Conservation (phyloP, 1,140 invertebrate genomes). For the Zaprionus taronus region DNA sequence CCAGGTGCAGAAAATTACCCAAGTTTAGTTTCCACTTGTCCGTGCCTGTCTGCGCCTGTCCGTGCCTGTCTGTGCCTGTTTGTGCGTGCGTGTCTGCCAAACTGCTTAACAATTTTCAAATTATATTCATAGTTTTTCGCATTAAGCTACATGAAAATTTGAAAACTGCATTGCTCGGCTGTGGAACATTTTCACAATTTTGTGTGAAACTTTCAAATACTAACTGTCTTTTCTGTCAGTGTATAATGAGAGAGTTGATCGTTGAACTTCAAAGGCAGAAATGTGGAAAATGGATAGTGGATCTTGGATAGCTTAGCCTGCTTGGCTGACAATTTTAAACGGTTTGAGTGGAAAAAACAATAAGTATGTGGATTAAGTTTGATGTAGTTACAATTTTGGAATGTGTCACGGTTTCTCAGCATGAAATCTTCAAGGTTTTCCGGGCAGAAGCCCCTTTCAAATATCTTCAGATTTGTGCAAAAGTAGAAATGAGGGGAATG, state of each 20-base stretch:
- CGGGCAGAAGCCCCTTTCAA: no score
- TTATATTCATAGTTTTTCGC: conserved; percentile 65
- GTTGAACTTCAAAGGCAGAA: not conserved
- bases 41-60: not conserved
- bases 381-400: not conserved
- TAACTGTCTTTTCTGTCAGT: not conserved
- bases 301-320: not conserved
- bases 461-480: no score
- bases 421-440: no score
- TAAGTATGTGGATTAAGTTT: no score
- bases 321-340: no score
- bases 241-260: not conserved
- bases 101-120: conserved; percentile 64
- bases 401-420: no score
- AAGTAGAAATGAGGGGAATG: no score
- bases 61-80: conserved; percentile 7
- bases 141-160: conserved; percentile 16
- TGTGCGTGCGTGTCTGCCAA: conserved; percentile 25
- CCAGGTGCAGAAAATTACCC: conserved; percentile 46
- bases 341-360: no score
- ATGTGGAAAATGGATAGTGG: no score
- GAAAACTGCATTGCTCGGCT: conserved; percentile 26
- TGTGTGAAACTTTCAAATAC: conserved; percentile 19
- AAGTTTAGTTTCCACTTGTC: conserved; percentile 26
- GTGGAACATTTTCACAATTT: conserved; percentile 45